Base-by-base conservation (phyloP, 2,888 invertebrate genomes). In the Maniola hyperantus region DNA sequence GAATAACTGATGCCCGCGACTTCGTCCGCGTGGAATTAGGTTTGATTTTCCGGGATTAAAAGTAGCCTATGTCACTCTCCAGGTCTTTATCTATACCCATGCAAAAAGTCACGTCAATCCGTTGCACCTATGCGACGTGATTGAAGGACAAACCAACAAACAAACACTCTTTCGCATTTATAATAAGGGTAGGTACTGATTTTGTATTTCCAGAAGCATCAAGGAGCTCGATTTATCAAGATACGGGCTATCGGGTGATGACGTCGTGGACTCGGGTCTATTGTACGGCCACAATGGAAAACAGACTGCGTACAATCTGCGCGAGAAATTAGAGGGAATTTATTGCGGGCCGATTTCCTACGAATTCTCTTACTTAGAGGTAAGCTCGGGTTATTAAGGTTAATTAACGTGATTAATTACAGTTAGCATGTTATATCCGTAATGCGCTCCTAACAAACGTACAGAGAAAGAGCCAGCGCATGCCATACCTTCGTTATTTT, bases 321-420 rank as follows among this genome's bases (percentile, higher is more conserved):
- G 96, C 5, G 83, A 94, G 33, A 91, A 94, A 72, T 88, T 98
- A 63, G 93, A 95, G 68, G 84, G 91, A 67, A 93, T 95, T 67
- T 98, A 98, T 84, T 95, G 96, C 74, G 94, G 95, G 26, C 89
- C 93, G 34, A 93, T 96, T 54, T 95, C 96, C 44, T 96, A 95
- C 18, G 98, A 98, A 87, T 98, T 97, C 83, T 89, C 93, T 66
- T 94, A 97, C 89, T 92, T 98, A 64, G 96, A 96, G 93, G 98
- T 97, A 90, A 26, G 36, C 10, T 44, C 26, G 2, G n/a, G 55
- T 11, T 1, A 18, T 39, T 18, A 26, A 5, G 11, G 26, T 26
- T 51, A 11, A 51, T 51, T 51, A n/a, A 20, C 50, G 10, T 51
- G 50, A 26, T 51, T 50, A 11, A 50, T 20, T 20, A 5, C 18